Conservation (phyloP, 2,888 invertebrate species). For the Drosophila multiciliata region DNA sequence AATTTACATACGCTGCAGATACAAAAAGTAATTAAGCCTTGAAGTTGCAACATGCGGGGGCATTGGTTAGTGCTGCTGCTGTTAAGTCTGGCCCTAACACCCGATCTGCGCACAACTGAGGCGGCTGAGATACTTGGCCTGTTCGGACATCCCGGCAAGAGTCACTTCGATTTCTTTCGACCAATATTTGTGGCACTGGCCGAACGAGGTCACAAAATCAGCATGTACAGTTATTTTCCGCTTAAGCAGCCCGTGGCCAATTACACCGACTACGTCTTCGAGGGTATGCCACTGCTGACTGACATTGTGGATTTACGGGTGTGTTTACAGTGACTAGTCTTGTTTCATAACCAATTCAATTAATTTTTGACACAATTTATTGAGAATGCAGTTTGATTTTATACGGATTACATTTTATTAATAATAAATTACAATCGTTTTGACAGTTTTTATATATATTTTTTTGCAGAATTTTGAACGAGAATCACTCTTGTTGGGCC, state of each 20-base stretch:
- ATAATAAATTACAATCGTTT: neutral
- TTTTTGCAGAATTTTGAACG: conserved; percentile 43
- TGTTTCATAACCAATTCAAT: neutral
- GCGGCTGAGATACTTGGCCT: conserved; percentile 81
- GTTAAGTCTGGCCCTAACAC: conserved; percentile 13
- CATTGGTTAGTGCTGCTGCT: conserved; percentile 6
- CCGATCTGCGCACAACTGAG: conserved; percentile 4
- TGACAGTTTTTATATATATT: neutral
- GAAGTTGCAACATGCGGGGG: conserved; percentile 22
- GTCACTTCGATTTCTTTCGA: conserved; percentile 85
- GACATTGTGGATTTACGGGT: conserved; percentile 78
- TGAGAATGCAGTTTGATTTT: too few relatives aligned
- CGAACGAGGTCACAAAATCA: conserved; percentile 84
- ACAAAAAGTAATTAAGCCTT: conserved; percentile 29
- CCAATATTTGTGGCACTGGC: conserved; percentile 84
- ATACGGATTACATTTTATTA: too few relatives aligned
- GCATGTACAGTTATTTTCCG: conserved; percentile 85
- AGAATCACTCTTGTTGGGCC: conserved; percentile 41
- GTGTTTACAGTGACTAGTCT: neutral
- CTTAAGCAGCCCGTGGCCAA: conserved; percentile 74
- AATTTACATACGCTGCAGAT: conserved; percentile 14
- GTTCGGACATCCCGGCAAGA: conserved; percentile 84
- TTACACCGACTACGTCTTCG: conserved; percentile 77
- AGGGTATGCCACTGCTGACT: conserved; percentile 70
- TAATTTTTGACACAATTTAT: too few relatives aligned